Evolutionary conservation across 2,888 invertebrate species (phyloP), one percentile per base, ranked within the genome.

Genomic region (Drosophila flavopinicola): DNA sequence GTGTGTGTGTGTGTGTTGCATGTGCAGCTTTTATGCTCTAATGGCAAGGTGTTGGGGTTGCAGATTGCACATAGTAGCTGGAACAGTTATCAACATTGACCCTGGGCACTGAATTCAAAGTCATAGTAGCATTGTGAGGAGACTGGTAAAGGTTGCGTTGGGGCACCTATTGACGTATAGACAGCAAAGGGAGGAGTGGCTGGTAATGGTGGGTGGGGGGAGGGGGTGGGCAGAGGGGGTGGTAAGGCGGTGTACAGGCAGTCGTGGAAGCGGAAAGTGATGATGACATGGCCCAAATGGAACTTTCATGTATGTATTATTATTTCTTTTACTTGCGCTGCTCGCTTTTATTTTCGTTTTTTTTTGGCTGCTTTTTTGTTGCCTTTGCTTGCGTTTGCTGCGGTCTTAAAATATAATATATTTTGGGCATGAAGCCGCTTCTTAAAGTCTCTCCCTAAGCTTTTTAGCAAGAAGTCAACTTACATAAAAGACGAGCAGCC

Each of bases 261-360:
- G 53, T 47, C 30, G 48, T 15, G 32, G 58, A 9, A 49, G 35
- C 54, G 41, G 42, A 60, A 78, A 78, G 74, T 75, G 66, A 69
- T 70, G 75, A 78, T 75, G 78, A 75, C 78, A 78, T 71, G 71
- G 75, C 42, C 75, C 47, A 75, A 75, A 75, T 78, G 75, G 78
- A 75, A 75, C 42, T 75, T 75, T 75, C 78, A 57, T 75, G 78
- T 65, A 65, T 65, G 35, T 75, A 78, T 75, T 78, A 70, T 75
- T 78, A 75, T 73, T 70, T 60, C 35, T 53, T 47, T 41, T 37
- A 39, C 70, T 57, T 59, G 41, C 25, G 49, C 30, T 67, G 57
- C 41, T 66, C 32, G 39, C 42, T 57, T 45, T 54, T 35, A 27
- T 24, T 35, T 49, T 54, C 27, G 42, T 25, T 30, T 32, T 42